Conservation (phyloP, 64 coral and sea anemone species). For the Montipora cactus region DNA sequence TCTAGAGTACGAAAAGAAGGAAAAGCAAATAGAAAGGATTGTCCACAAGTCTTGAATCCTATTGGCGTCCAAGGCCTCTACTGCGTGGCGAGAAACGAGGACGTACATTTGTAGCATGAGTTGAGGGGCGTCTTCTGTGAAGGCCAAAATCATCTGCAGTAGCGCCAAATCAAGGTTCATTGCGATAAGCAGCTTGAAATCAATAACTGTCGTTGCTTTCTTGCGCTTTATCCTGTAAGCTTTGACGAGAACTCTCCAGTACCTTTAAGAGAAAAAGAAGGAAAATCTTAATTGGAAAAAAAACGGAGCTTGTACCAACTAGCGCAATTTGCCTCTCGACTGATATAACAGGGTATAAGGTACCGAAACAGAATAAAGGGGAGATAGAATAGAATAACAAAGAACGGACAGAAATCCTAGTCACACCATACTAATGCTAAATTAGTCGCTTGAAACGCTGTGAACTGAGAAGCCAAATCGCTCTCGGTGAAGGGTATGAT, state of each 20-base stretch:
- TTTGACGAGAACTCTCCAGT: conserved; percentile 85
- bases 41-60: conserved; percentile 83
- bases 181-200: conserved; percentile 76
- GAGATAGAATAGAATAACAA: no score
- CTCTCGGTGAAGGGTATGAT: no score
- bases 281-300: not conserved
- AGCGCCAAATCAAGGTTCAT: conserved; percentile 78
- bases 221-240: conserved; percentile 78
- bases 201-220: conserved; percentile 21
- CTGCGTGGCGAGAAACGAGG: conserved; percentile 50
- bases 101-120: conserved; percentile 87
- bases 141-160: conserved; percentile 90
- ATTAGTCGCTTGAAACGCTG: no score
- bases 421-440: no score
- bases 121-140: conserved; percentile 88
- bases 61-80: conserved; percentile 33
- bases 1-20: conserved; percentile 90
- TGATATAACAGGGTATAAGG: no score
- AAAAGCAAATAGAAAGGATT: conserved; percentile 79
- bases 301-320: not conserved
- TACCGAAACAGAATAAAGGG: no score
- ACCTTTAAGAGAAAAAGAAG: conserved; percentile 14
- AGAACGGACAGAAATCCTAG: no score
- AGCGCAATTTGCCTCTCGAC: no score
- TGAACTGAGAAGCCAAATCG: no score